Percentiles rank a stretch among this genome's conserved stretches.
phyloP scores from a whole-genome alignment of 2,797 vertebrate genomes.

The Sebastes hopkinsi region DNA sequence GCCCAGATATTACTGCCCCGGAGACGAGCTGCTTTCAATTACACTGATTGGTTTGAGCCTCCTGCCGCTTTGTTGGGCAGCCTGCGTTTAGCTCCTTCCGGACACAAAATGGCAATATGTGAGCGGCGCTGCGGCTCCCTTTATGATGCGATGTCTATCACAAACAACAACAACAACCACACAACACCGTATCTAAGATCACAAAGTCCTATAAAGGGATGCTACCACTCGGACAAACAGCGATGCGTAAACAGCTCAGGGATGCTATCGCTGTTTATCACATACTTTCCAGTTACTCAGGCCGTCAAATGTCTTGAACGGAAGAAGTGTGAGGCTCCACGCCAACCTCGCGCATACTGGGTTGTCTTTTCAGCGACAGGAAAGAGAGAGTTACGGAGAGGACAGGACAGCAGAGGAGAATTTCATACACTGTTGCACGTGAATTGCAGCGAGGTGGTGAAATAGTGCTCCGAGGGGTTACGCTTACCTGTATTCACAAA shows the following conservation, averaged over 20 bases:
- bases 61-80: constrained; percentile 55
- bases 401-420: constrained; percentile 28
- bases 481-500: constrained; percentile 97
- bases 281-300: constrained; percentile 75
- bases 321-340: constrained; percentile 61
- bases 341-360: constrained; percentile 58
- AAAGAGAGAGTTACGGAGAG: constrained; percentile 59
- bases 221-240: constrained; percentile 49
- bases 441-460: constrained; percentile 40
- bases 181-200: constrained; percentile 19
- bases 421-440: not conserved
- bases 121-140: constrained; percentile 34
- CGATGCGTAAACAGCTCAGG: constrained; percentile 67
- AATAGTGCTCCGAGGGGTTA: constrained; percentile 12
- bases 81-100: constrained; percentile 44
- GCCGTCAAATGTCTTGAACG: constrained; percentile 69
- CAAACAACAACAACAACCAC: constrained; percentile 41
- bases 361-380: constrained; percentile 74
- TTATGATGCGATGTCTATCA: constrained; percentile 42
- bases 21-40: constrained; percentile 77
- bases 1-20: constrained; percentile 65
- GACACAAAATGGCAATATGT: constrained; percentile 46
- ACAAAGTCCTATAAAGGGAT: constrained; percentile 26
- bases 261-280: constrained; percentile 68
- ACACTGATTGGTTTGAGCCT: constrained; percentile 71